Evolutionary conservation across 1,140 invertebrate genomes (phyloP), one percentile per base, ranked within the genome.

Genomic region (Tetramorium parvispinum): DNA sequence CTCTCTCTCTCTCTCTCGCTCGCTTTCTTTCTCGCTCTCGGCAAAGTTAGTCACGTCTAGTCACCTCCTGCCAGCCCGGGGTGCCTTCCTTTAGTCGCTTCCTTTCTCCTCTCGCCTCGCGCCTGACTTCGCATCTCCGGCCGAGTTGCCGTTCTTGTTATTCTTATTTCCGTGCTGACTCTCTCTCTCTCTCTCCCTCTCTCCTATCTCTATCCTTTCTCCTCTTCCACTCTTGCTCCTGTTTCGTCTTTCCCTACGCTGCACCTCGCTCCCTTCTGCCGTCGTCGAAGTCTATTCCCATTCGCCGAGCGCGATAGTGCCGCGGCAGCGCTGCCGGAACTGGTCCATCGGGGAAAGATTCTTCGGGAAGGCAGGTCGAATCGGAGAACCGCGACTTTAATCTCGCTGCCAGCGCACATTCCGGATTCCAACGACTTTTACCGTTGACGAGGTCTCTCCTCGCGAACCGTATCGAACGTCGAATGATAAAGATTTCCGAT

Each of bases 1-100:
- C 27, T 32, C 27, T 32, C 27, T 32, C 27, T 32, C 32, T 32
- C 32, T 32, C 32, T 32, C 32, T 32, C 78, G 63, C 78, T 61
- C 59, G 66, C 53, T 49, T 46, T 53, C 53, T 61, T 66, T 46
- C 77, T 89, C 79, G n/a, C 55, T 55, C 24, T 32, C 51, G 53
- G 37, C 40, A 46, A 70, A 90, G 87, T 91, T 89, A 78, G 86
- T 92, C 79, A 88, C 87, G 89, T 92, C 90, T 92, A 91, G 79
- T 89, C 85, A 79, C 65, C 70, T 90, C 68, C 85, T 88, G 79
- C 81, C 73, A 85, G 85, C 87, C 76, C 85, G 32, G 83, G 76
- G 37, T 78, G 77, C 71, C 76, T 89, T n/a, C 51, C 68, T 76
- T 46, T 55, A 70, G 57, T 76, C 61, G 55, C 49, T 53, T 55